Evolutionary conservation across 2,113 vertebrate genomes (phyloP).

Genomic region (Hoplias malabaricus): DNA sequence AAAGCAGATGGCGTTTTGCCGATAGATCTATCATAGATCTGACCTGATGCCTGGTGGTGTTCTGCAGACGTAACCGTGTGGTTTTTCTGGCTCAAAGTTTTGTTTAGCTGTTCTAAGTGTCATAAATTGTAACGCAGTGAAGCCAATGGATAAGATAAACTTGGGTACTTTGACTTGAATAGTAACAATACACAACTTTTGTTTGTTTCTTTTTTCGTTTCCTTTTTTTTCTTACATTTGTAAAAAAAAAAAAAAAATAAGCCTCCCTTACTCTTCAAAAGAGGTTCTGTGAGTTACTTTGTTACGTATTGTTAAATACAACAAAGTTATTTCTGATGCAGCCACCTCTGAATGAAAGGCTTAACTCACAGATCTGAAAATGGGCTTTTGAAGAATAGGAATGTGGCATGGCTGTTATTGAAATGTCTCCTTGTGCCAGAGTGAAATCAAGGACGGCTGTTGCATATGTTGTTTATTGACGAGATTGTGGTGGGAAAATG

Average conservation of each 20-base stretch:
- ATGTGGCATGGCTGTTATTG: constrained; percentile 53
- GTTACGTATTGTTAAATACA: constrained; percentile 49
- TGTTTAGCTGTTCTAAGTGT: constrained; percentile 63
- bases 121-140: constrained; percentile 33
- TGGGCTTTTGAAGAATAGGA: constrained; percentile 62
- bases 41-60: constrained; percentile 51
- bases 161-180: constrained; percentile 7
- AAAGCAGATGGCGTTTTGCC: background rate
- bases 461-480: constrained; percentile 49
- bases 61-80: constrained; percentile 71
- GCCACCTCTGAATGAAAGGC: too few species aligned
- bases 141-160: background rate
- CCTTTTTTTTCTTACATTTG: constrained; percentile 51
- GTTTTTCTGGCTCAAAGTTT: constrained; percentile 58
- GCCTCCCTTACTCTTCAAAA: constrained; percentile 6
- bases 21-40: background rate
- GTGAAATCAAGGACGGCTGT: constrained; percentile 48
- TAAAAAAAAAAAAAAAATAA: constrained; percentile 10
- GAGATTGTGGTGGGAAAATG: constrained; percentile 36
- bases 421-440: constrained; percentile 27
- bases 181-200: background rate
- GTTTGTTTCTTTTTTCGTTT: background rate
- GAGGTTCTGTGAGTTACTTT: constrained; percentile 40
- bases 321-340: constrained; percentile 27
- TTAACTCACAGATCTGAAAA: constrained; percentile 43